These are phyloP conservation scores for Globodera rostochiensis DNA, from an alignment of 1,140 invertebrate species.

Conservation along the genomic window DNA sequence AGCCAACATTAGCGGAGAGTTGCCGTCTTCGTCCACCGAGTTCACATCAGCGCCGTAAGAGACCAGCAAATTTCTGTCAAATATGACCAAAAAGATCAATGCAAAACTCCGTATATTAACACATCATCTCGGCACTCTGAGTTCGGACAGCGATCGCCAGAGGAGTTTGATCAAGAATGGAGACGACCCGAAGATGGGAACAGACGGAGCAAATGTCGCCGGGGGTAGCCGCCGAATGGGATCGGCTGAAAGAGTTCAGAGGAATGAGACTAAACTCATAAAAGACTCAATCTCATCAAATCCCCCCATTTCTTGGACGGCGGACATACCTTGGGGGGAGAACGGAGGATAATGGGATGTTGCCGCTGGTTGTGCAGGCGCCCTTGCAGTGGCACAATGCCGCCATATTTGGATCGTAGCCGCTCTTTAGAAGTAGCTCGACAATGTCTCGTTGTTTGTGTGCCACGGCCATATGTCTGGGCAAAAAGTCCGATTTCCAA, in stretches of 20 bases:
- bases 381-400: conserved; percentile 62
- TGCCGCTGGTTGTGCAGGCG: conserved; percentile 61
- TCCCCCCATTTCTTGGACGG: background rate
- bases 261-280: background rate
- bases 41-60: conserved; percentile 64
- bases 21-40: conserved; percentile 61
- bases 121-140: conserved; percentile 63
- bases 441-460: conserved; percentile 65
- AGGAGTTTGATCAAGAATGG: conserved; percentile 63
- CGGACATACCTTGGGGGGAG: conserved; percentile 40
- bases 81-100: background rate
- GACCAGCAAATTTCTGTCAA: conserved; percentile 42
- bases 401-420: conserved; percentile 62
- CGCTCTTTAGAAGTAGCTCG: conserved; percentile 60
- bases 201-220: conserved; percentile 63
- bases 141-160: conserved; percentile 60
- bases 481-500: background rate
- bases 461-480: conserved; percentile 61
- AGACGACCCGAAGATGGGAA: conserved; percentile 58
- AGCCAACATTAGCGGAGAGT: conserved; percentile 63
- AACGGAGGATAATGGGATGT: conserved; percentile 64
- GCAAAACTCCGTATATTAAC: conserved; percentile 15
- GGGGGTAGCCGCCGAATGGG: conserved; percentile 44
- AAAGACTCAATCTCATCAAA: background rate
- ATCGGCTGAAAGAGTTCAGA: background rate